Base-by-base conservation (phyloP, 2,113 vertebrate genomes). In the Phalacrocorax pelagicus region DNA sequence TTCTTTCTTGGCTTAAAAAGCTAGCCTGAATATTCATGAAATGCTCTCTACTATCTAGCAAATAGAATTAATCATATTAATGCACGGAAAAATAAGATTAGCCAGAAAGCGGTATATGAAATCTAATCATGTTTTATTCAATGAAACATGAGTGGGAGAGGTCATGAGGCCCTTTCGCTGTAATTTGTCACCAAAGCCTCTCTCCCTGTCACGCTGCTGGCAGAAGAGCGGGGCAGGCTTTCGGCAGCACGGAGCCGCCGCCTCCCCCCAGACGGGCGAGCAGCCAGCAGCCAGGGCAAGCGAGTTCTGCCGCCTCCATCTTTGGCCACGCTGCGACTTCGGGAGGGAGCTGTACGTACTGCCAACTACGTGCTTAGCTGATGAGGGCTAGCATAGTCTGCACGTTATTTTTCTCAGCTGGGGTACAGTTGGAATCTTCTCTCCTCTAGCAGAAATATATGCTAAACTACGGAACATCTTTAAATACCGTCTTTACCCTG, bases 61-160 rank as follows among this genome's bases (percentile, higher is more conserved):
- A 97, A 97, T 21, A 93, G 90, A 96, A 97, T 97, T 94, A 78
- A 95, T 96, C 75, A 27, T 15, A 73, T 94, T 88, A 96, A 97
- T 74, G 93, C 93, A 85, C 21, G 61, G 91, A 65, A 96, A 95
- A 96, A 65, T 29, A 20, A 88, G 62, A 94, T 65, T 93, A 96
- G 90, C 38, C 71, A 69, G 49, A 77, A 87, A 94, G 77, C 1
- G 27, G 71, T 61, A 88, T 81, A 88, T 3, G 72, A 77, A 94
- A 95, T 91, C 70, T 30, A 67, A 92, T 91, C 55, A 80, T 54
- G 88, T 82, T 95, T 44, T 92, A 83, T 22, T 88, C 93, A 86
- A 65, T 77, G 94, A 94, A 96, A 87, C 44, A 40, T 12, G 91
- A 80, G 54, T 55, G 70, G 78, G 27, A 94, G 85, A 97, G 88